These are phyloP conservation scores for Boulengeromyrus knoepffleri DNA, from an alignment of 2,113 vertebrate species.

Conservation along the genomic window DNA sequence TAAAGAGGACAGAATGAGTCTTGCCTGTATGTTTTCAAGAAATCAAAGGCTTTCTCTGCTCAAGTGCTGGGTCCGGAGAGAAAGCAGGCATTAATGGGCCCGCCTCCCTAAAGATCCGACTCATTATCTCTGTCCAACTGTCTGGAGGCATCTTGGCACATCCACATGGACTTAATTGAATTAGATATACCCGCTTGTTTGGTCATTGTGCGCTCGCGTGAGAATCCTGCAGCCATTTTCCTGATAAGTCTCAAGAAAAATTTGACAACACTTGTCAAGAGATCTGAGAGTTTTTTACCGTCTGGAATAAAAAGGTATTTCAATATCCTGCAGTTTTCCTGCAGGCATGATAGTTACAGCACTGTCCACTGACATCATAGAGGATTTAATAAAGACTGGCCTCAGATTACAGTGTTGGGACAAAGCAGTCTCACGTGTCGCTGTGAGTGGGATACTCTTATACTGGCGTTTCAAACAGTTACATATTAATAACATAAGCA, in stretches of 20 bases:
- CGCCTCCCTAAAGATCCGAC: constrained; percentile 32
- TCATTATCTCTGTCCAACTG: constrained; percentile 66
- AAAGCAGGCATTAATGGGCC: constrained; percentile 47
- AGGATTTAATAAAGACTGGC: not conserved
- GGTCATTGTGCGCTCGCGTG: constrained; percentile 63
- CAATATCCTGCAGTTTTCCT: not conserved
- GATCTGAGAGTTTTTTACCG: constrained; percentile 51
- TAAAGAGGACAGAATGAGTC: constrained; percentile 41
- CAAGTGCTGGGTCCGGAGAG: constrained; percentile 40
- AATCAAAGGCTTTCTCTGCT: constrained; percentile 46
- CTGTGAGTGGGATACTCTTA: not conserved
- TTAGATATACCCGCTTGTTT: constrained; percentile 73
- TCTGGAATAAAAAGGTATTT: constrained; percentile 27
- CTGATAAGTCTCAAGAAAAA: constrained; percentile 48
- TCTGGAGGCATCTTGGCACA: constrained; percentile 59
- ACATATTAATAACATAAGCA: not conserved
- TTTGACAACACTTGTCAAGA: constrained; percentile 54
- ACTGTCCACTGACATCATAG: not conserved
- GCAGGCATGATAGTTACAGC: not conserved
- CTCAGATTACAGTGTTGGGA: not conserved
- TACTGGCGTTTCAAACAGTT: not conserved
- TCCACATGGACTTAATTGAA: constrained; percentile 67
- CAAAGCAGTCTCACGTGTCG: not conserved
- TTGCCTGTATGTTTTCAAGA: constrained; percentile 44
- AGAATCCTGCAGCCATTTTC: constrained; percentile 57